phyloP scores from a whole-genome alignment of 2,888 invertebrate species.

The Cheilosia soror region DNA sequence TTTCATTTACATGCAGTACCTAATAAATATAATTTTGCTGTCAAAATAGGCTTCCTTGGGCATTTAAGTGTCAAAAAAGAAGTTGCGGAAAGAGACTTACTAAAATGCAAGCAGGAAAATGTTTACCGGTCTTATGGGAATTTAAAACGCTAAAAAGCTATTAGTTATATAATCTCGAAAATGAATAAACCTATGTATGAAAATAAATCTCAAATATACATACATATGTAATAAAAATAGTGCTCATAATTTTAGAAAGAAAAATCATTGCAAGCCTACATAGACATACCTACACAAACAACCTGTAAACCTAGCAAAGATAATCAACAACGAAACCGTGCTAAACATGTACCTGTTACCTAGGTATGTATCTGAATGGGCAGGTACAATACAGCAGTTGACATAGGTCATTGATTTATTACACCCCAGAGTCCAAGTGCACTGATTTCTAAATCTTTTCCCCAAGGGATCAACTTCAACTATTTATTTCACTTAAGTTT shows the following conservation, averaged over 20 bases:
- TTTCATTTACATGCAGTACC: no score
- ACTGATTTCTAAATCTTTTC: slow-evolving; percentile 24
- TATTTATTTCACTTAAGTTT: slow-evolving; percentile 4
- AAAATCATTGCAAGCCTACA: neutral
- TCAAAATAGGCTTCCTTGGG: no score
- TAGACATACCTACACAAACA: neutral
- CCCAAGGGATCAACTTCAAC: slow-evolving; percentile 10
- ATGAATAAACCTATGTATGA: no score
- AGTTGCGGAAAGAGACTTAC: no score
- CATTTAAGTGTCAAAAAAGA: no score
- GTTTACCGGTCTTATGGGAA: no score
- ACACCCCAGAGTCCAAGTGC: neutral
- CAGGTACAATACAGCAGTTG: neutral
- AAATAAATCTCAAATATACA: no score
- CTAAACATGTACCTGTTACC: neutral
- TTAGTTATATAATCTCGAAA: no score
- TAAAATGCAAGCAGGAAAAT: no score
- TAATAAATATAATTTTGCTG: no score
- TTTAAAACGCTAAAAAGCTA: no score
- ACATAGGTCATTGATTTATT: slow-evolving; percentile 26
- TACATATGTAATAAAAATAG: neutral
- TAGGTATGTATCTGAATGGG: neutral
- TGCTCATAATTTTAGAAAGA: neutral
- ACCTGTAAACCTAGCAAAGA: neutral
- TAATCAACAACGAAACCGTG: neutral